Evolutionary conservation across 2,888 invertebrate genomes (phyloP), one percentile per base, ranked within the genome.

Genomic region (Macrophya annulata): DNA sequence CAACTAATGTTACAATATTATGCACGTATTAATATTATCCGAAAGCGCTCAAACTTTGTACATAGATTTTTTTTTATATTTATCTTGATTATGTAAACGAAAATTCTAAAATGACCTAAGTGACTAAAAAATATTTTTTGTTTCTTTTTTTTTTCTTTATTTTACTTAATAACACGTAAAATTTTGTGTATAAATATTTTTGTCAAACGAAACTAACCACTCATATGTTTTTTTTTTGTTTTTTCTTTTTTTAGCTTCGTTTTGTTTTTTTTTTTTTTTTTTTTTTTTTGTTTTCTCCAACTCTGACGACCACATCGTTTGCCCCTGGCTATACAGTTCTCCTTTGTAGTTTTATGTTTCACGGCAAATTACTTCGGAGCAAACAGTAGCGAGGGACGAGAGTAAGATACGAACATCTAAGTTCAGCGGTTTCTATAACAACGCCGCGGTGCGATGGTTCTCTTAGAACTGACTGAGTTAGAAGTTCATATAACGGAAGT

Each of bases 301-400:
- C 21, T 25, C 55, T 12, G 31, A 17, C 37, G 77, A 71, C 71
- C 40, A 55, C n/a, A 55, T 55, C 17, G 71, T 40, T 71, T 4
- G n/a, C n/a, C 71, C 40, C 5, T 71, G 21, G 43, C 43, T 37
- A 55, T n/a, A 55, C 31, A 51, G 62, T 85, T 87, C 85, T 85
- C 87, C 88, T 89, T 89, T 89, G 88, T 89, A 88, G 87, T 90
- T 89, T 89, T 86, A 89, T 88, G 88, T 89, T 88, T 88, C 87
- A 89, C 88, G 89, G 89, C 88, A 88, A 89, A 89, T 89, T 89
- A 88, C 88, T 37, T 59, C 62, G 21, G 62, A 81, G 59, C 62
- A 81, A 81, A 81, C 81, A 43, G 72, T 74, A 43, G 72, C n/a
- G 40, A 74, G n/a, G 43, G 45, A 74, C 43, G 72, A 31, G 17